Evolutionary conservation across 1,140 invertebrate genomes (phyloP), one percentile per base, ranked within the genome.

Genomic region (Ectropis grisescens): DNA sequence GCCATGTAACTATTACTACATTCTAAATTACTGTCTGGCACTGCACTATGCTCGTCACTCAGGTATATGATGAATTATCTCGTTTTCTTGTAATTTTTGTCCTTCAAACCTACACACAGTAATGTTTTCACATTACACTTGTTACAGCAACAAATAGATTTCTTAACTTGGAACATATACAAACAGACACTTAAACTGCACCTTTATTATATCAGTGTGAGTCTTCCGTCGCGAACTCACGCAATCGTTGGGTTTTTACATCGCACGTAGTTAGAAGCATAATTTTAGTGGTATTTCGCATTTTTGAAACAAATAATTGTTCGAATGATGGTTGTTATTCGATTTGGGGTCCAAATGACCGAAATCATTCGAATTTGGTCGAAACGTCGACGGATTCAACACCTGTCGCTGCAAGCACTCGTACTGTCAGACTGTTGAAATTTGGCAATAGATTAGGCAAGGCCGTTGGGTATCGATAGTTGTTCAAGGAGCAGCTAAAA

Each of bases 351-450:
- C 29, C 29, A 24, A 37, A 30, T 29, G 14, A 14, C 44, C 34
- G 34, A 30, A 44, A 44, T 49, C 30, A 43, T 49, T 44, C 37
- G 37, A 46, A 28, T 46, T 50, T 51, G 19, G 42, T 41, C 41
- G 41, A 29, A 32, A 33, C 37, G 37, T 32, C 37, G 45, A 47
- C 41, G n/a, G 43, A 43, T 44, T 57, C 27, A 55, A 46, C 61
- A 62, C 64, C 64, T 67, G 62, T 67, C 62, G 54, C 59, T 64
- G 55, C 48, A 40, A 62, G 54, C 16, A 19, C 54, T 47, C 14
- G 41, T 44, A 47, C 48, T 47, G 58, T 48, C 49, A 41, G 42
- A 22, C 22, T 37, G n/a, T n/a, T 37, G 30, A 32, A 27, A 28
- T 57, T 67, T 47, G 38, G 41, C 37, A 37, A 39, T 36, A 14